These are phyloP conservation scores for Augiades crinisus DNA, from an alignment of 2,888 invertebrate species.

Conservation along the genomic window DNA sequence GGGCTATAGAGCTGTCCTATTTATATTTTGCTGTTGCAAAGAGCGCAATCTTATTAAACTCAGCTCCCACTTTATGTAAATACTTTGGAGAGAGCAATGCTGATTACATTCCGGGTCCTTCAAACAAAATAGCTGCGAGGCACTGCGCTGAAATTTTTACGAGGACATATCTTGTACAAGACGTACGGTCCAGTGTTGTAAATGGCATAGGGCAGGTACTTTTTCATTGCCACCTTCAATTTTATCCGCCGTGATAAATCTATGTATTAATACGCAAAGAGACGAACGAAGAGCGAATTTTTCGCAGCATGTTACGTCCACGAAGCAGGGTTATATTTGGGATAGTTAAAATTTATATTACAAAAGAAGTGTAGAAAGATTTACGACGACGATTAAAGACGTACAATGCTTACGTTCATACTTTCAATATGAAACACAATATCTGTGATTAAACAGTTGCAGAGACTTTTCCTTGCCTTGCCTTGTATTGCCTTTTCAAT, in stretches of 20 bases:
- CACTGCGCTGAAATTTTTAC: neutral
- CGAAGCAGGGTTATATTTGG: too few relatives aligned
- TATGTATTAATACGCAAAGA: neutral
- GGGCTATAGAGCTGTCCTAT: neutral
- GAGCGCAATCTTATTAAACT: constrained; percentile 16
- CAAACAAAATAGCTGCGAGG: constrained; percentile 2
- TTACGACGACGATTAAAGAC: too few relatives aligned
- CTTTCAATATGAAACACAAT: too few relatives aligned
- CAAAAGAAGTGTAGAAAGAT: too few relatives aligned
- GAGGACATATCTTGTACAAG: neutral
- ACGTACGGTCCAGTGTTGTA: neutral
- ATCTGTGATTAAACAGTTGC: too few relatives aligned
- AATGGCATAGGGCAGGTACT: neutral
- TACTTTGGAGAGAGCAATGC: constrained; percentile 14
- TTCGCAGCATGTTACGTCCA: too few relatives aligned
- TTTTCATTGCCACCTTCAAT: neutral
- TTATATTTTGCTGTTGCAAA: constrained; percentile 10
- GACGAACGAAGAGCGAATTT: too few relatives aligned
- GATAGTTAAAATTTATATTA: too few relatives aligned
- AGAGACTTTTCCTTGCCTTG: too few relatives aligned
- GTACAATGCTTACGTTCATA: too few relatives aligned
- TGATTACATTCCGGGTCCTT: constrained; percentile 12
- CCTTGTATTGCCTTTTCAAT: too few relatives aligned
- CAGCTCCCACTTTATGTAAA: constrained; percentile 16
- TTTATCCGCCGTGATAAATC: neutral